phyloP scores from a whole-genome alignment of 2,113 vertebrate species.

The Nesogale talazaci region DNA sequence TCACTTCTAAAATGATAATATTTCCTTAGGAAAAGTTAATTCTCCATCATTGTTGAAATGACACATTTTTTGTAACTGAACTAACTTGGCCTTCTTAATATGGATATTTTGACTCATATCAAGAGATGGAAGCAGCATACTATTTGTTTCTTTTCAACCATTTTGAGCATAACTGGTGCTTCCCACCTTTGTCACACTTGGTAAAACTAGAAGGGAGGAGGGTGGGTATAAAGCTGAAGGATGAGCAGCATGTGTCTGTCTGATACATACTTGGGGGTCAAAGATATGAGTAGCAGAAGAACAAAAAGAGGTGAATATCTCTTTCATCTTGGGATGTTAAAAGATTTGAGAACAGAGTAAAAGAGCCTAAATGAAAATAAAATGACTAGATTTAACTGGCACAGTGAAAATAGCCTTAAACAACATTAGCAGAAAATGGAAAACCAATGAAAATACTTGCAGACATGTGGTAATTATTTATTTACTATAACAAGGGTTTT shows the following conservation, averaged over 20 bases:
- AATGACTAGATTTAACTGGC: too few relatives aligned
- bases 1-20: not conserved
- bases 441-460: too few relatives aligned
- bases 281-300: not conserved
- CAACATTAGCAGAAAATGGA: too few relatives aligned
- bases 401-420: too few relatives aligned
- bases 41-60: not conserved
- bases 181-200: not conserved
- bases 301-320: constrained; percentile 11
- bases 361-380: too few relatives aligned
- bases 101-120: not conserved
- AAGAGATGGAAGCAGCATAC: not conserved
- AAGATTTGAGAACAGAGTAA: not conserved
- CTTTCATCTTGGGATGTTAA: not conserved
- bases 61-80: not conserved
- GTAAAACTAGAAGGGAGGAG: not conserved
- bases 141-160: not conserved
- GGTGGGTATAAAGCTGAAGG: not conserved
- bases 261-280: not conserved
- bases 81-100: not conserved
- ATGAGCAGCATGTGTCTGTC: not conserved
- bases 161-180: not conserved
- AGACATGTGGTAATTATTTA: too few relatives aligned
- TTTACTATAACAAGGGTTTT: too few relatives aligned
- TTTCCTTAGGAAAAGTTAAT: not conserved